phyloP scores from a whole-genome alignment of 2,113 vertebrate genomes.

The Hystrix brachyura region DNA sequence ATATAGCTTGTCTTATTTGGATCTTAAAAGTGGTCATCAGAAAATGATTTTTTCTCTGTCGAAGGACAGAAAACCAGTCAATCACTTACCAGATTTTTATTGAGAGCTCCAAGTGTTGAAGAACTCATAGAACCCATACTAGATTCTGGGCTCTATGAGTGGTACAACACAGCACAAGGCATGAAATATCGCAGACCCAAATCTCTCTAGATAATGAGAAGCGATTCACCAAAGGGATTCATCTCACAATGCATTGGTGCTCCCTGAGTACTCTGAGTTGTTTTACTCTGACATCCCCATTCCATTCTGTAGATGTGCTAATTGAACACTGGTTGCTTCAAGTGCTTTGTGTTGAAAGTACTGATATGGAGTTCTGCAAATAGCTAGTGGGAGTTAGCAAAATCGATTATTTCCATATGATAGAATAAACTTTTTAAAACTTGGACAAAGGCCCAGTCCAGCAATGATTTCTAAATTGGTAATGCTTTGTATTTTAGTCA shows the following conservation, averaged over 20 bases:
- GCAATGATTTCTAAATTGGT: neutral
- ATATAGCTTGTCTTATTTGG: neutral
- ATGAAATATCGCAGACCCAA: neutral
- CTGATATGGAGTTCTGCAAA: constrained; percentile 17
- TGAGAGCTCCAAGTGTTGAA: neutral
- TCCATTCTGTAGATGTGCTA: neutral
- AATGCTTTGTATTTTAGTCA: neutral
- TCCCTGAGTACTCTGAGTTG: neutral
- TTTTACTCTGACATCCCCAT: neutral
- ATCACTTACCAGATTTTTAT: neutral
- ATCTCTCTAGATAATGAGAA: constrained; percentile 9
- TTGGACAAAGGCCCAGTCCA: neutral
- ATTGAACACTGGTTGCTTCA: neutral
- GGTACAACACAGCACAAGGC: neutral
- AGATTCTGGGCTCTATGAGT: neutral
- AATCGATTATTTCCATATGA: constrained; percentile 19
- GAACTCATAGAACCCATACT: neutral
- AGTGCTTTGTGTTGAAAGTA: neutral
- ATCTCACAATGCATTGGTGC: neutral
- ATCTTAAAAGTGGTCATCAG: constrained; percentile 26
- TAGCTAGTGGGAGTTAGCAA: constrained; percentile 16
- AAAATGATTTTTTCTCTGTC: neutral
- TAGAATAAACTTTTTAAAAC: constrained; percentile 33
- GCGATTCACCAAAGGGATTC: neutral
- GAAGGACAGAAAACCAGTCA: neutral